Evolutionary conservation across 2,888 invertebrate genomes (phyloP), one percentile per base, ranked within the genome.

Genomic region (Hoplodrina blanda): DNA sequence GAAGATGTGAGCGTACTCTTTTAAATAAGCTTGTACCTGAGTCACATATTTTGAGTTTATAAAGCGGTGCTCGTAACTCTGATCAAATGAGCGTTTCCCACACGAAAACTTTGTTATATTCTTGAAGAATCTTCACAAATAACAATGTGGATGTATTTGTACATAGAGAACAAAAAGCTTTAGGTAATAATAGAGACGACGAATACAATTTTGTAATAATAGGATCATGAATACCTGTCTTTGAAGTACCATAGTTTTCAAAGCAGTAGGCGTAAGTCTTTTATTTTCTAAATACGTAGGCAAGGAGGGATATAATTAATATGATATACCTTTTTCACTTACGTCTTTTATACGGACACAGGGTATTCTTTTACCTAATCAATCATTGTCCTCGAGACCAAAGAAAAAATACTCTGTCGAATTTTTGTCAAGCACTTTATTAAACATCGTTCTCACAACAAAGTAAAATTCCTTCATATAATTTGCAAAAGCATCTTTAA

Each of bases 401-500:
- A 57, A 52, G 41, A 56, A 69, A 69, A 75, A 76, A 54, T 56
- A 19, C 20, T 30, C 57, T 66, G 59, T 56, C 60, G 53, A 71
- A 20, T 72, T 69, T 71, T 69, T 71, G 33, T 60, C 63, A 68
- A 75, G 65, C 63, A 62, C 56, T 69, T 72, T 65, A 62, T 70
- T 60, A 76, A 66, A 73, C 20, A 54, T 62, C 49, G 52, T 52
- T 73, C 59, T 76, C 41, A 62, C 55, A 76, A 81, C 70, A 81
- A 76, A 73, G 74, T 62, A 72, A 78, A 76, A 70, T 78, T 70
- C 56, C 52, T 74, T 67, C 54, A 67, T 69, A 62, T 73, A 77
- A 79, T 75, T 76, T 76, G 59, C 64, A 65, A 71, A 73, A 73
- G 69, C 49, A 73, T 82, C 62, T 74, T 80, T 64, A 78, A 73